phyloP scores from a whole-genome alignment of 2,113 vertebrate species.

The Oxyruncus cristatus region DNA sequence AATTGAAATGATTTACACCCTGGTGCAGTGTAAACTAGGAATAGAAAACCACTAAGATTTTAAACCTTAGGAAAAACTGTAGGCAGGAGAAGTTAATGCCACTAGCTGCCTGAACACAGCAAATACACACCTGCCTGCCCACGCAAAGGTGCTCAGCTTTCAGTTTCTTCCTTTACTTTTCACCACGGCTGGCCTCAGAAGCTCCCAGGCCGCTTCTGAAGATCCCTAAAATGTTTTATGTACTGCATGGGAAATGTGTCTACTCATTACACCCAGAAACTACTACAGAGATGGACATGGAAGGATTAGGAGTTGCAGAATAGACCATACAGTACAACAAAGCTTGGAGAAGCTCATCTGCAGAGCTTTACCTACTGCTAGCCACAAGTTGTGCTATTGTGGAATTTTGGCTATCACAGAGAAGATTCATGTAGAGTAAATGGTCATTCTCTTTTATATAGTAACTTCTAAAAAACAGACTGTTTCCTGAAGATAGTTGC shows the following conservation, averaged over 20 bases:
- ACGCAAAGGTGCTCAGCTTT: background rate
- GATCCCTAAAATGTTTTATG: background rate
- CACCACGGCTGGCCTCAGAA: background rate
- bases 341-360: background rate
- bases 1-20: background rate
- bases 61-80: background rate
- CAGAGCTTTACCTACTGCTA: background rate
- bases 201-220: background rate
- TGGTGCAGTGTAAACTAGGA: background rate
- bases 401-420: background rate
- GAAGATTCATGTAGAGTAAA: background rate
- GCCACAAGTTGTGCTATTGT: background rate
- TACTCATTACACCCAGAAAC: background rate
- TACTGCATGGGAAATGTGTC: background rate
- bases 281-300: accelerated
- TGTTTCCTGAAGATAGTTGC: background rate
- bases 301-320: background rate
- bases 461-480: background rate
- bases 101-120: background rate
- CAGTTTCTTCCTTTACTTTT: background rate
- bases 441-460: background rate
- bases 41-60: background rate
- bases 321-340: background rate
- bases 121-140: background rate
- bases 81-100: background rate